These are phyloP conservation scores for Nomada lathburiana DNA, from an alignment of 2,888 invertebrate genomes.

Conservation along the genomic window DNA sequence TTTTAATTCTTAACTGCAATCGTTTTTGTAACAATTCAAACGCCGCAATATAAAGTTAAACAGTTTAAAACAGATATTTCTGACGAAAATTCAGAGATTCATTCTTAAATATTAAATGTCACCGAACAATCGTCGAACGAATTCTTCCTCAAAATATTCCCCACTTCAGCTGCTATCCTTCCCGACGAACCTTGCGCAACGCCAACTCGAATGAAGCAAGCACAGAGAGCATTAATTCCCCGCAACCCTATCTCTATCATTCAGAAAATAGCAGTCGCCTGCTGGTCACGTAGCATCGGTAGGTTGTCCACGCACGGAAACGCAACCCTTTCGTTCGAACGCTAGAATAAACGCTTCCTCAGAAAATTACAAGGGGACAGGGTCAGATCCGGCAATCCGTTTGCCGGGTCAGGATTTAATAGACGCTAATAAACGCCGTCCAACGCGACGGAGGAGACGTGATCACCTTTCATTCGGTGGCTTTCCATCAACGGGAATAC, in stretches of 20 bases:
- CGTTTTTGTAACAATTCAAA: no score
- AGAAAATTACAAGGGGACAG: conserved; percentile 1
- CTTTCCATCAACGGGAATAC: conserved; percentile 29
- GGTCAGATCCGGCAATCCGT: not conserved
- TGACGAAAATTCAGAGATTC: no score
- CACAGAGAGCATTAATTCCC: conserved; percentile 3
- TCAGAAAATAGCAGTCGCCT: conserved; percentile 31
- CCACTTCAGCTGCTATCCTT: not conserved
- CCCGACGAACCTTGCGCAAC: not conserved
- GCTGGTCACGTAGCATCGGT: conserved; percentile 3
- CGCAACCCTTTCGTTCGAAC: not conserved
- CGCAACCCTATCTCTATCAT: not conserved
- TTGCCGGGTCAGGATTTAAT: not conserved
- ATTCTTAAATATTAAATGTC: not conserved
- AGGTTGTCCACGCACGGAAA: not conserved
- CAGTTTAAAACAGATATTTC: no score
- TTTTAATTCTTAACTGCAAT: no score
- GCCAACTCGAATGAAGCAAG: not conserved
- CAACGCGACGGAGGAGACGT: conserved; percentile 3
- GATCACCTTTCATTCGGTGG: conserved; percentile 31
- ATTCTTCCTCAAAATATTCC: not conserved
- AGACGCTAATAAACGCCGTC: conserved; percentile 2
- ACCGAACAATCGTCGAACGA: not conserved
- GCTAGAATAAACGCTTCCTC: conserved; percentile 2
- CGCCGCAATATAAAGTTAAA: no score